Percentiles rank a stretch among this genome's conserved stretches.
phyloP scores from a whole-genome alignment of 2,113 vertebrate species.

The Gymnorhina tibicen region DNA sequence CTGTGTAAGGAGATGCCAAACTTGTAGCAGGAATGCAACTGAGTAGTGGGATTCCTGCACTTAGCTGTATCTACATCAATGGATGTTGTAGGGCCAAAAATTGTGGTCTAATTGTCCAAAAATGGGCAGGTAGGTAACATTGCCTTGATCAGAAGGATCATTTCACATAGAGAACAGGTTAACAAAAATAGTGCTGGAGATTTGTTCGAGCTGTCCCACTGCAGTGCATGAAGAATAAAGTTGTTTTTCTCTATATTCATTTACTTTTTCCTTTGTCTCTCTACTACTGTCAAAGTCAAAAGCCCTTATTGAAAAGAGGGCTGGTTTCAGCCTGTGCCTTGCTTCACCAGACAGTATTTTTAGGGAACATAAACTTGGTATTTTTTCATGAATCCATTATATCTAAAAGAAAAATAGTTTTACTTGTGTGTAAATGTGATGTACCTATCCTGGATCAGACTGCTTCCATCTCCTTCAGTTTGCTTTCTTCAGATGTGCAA shows the following conservation, averaged over 20 bases:
- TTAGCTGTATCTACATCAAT: not conserved
- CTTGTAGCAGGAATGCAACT: not conserved
- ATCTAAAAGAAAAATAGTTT: not conserved
- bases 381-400: not conserved
- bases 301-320: not conserved
- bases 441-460: not conserved
- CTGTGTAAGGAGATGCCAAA: not conserved
- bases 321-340: not conserved
- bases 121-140: not conserved
- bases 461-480: not conserved
- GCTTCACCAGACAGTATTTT: not conserved
- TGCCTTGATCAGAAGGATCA: not conserved
- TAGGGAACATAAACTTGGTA: not conserved
- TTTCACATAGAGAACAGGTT: not conserved
- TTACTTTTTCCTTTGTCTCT: not conserved
- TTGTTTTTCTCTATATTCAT: not conserved
- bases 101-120: not conserved
- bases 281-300: not conserved
- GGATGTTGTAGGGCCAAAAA: not conserved
- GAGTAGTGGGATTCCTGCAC: not conserved
- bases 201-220: not conserved
- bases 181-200: not conserved
- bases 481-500: not conserved
- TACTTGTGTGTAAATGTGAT: not conserved
- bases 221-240: not conserved